phyloP scores from a whole-genome alignment of 2,113 vertebrate species.

The Apistogramma diplotaenia region DNA sequence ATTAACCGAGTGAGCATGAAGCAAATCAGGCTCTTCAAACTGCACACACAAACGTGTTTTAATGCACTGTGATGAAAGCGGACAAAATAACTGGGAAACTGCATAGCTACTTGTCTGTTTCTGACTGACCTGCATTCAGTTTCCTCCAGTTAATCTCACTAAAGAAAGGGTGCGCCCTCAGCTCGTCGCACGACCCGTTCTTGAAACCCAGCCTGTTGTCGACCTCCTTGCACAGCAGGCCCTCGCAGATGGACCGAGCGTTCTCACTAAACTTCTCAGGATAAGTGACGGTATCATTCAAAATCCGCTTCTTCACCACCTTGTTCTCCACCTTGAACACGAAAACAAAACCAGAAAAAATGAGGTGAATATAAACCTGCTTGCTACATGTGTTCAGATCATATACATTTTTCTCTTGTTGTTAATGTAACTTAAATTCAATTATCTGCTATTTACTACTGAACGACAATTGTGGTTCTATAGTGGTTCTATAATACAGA shows the following conservation, averaged over 20 bases:
- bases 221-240: constrained; percentile 80
- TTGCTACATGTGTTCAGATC: not conserved
- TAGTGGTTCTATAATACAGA: no score
- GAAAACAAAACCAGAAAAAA: not conserved
- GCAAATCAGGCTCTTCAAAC: not conserved
- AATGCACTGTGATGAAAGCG: not conserved
- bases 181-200: constrained; percentile 73
- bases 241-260: constrained; percentile 78
- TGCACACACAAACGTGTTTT: not conserved
- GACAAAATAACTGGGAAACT: not conserved
- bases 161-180: constrained; percentile 78
- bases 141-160: constrained; percentile 82
- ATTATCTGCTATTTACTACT: no score
- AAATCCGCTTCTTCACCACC: constrained; percentile 80
- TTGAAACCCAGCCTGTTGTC: constrained; percentile 81
- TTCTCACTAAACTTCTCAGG: constrained; percentile 78
- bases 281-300: constrained; percentile 76
- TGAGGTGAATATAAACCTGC: not conserved
- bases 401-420: no score
- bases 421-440: no score
- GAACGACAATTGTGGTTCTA: no score
- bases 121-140: constrained; percentile 77
- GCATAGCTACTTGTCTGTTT: not conserved
- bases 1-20: no score
- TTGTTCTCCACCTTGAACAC: constrained; percentile 79